Percentiles rank a stretch among this genome's conserved stretches.
phyloP scores from a whole-genome alignment of 64 coral and sea anemone species.

The Hydrozoanthus tunicans region DNA sequence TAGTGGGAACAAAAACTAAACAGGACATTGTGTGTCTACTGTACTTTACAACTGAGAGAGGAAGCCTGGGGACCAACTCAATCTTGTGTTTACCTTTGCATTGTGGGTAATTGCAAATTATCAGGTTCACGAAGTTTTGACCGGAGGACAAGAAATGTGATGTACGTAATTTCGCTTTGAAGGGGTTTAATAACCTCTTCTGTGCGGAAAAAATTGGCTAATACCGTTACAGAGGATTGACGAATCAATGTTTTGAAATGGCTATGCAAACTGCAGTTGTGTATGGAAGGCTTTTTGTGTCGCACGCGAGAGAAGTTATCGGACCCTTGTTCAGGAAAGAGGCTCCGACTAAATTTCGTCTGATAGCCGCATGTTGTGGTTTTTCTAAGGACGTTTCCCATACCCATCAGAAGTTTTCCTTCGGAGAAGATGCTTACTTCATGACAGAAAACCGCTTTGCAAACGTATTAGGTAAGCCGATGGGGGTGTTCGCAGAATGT shows the following conservation, averaged over 20 bases:
- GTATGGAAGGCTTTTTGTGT: conserved; percentile 89
- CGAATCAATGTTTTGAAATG: conserved; percentile 43
- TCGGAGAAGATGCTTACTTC: conserved; percentile 98
- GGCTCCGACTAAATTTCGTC: conserved; percentile 63
- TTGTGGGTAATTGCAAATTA: conserved; percentile 29
- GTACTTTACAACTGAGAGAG: no score
- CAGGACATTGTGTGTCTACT: no score
- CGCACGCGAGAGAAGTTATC: conserved; percentile 83
- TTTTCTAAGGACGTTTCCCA: conserved; percentile 92
- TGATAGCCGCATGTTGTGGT: conserved; percentile 88
- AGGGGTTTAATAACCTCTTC: conserved; percentile 20
- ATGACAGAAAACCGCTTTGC: conserved; percentile 65
- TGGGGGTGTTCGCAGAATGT: not conserved
- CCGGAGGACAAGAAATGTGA: not conserved
- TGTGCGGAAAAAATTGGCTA: not conserved
- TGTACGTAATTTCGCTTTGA: not conserved
- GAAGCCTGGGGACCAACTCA: not conserved
- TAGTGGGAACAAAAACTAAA: no score
- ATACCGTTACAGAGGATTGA: not conserved
- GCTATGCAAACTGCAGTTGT: conserved; percentile 95
- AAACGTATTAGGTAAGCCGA: conserved; percentile 86
- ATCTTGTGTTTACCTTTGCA: not conserved
- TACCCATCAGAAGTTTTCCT: conserved; percentile 77
- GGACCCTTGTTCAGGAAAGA: conserved; percentile 74
- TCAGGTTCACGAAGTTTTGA: not conserved